phyloP scores from a whole-genome alignment of 2,888 invertebrate species.

The Altica lythri region DNA sequence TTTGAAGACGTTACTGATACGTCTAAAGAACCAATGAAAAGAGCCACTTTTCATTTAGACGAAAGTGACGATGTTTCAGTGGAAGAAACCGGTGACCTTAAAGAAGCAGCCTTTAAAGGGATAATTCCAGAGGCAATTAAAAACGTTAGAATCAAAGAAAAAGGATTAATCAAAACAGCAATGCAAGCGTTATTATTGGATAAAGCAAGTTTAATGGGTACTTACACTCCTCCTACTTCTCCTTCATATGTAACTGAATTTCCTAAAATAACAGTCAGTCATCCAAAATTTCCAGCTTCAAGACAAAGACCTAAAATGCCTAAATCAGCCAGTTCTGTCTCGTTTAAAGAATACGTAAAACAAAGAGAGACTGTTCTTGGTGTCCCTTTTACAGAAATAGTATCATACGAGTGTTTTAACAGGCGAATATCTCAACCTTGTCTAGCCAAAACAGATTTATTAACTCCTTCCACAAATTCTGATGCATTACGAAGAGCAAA shows the following conservation, averaged over 20 bases:
- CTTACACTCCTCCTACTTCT: constrained; percentile 47
- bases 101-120: constrained; percentile 19
- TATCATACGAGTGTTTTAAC: constrained; percentile 35
- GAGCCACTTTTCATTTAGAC: constrained; percentile 4
- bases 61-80: constrained; percentile 5
- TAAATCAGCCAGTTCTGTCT: constrained; percentile 37
- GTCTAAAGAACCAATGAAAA: background rate
- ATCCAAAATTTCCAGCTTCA: background rate
- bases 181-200: constrained; percentile 53
- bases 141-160: constrained; percentile 37
- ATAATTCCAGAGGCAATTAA: constrained; percentile 43
- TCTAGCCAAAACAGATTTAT: constrained; percentile 23
- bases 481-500: constrained; percentile 26
- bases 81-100: background rate
- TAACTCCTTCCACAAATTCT: background rate
- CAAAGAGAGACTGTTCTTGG: constrained; percentile 61
- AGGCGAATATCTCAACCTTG: constrained; percentile 38
- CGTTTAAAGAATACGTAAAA: constrained; percentile 50
- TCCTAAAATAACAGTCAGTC: constrained; percentile 9
- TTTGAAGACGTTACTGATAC: no score
- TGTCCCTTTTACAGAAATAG: constrained; percentile 59
- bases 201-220: constrained; percentile 50
- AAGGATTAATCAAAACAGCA: constrained; percentile 50
- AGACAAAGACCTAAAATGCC: constrained; percentile 28
- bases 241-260: constrained; percentile 40